Evolutionary conservation across 2,113 vertebrate genomes (phyloP), one percentile per base, ranked within the genome.

Genomic region (Brachyistius frenatus): DNA sequence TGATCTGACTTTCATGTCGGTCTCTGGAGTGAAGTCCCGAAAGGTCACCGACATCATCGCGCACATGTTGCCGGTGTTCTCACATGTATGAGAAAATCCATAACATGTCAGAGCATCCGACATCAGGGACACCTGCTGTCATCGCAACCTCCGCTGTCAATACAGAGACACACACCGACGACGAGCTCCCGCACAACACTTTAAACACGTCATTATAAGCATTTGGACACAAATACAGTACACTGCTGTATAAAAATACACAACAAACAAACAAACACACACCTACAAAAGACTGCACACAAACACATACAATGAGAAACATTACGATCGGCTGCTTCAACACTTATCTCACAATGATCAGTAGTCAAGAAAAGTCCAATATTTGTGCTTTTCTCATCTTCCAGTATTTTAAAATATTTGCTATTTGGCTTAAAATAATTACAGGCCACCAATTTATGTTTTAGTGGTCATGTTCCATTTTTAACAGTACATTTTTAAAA

Each of bases 141-240:
- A 33, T 88, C 89, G 90, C 86, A 88, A 78, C 85, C 89, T 87
- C 84, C 44, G 7, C 79, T 31, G 68, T 69, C 76, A 3, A 56
- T 2, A 74, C 63, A 64, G 70, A 76, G 32, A 80, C 66, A 79
- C 67, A 53, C 57, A 0, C 23, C 23, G 23, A 6, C 13, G 41
- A 50, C 4, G 50, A 53, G 44, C 13, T 49, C 65, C 4, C 57
- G 52, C 9, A 73, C 49, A 41, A 3, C 75, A n/a, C 23, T 5
- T 35, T 3, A 0, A 44, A 57, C 31, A 35, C 72, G 16, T 44
- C 49, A 50, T 23, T 23, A 23, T 5, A 50, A 15, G 4, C 10
- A 49, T 23, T 23, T 23, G 23, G 23, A 23, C 46, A 76, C 49
- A 69, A 1, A 57, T 4, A 54, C 53, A 60, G 32, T 9, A 57